Percentiles rank a stretch among this genome's conserved stretches.
phyloP scores from a whole-genome alignment of 2,888 invertebrate species.

The Nemotelus pantherinus region DNA sequence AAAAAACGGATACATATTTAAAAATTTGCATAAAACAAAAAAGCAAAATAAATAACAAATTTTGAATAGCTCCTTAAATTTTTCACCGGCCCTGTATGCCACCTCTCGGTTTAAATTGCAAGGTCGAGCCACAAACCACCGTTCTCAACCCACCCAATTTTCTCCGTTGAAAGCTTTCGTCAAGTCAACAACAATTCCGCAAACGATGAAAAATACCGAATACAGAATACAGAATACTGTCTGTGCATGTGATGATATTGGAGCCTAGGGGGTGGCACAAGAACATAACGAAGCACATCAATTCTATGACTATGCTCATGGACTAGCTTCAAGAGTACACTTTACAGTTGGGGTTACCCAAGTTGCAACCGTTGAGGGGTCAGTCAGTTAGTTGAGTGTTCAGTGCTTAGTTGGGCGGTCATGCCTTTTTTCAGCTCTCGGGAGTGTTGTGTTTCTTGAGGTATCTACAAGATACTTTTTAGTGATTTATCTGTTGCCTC shows the following conservation, averaged over 20 bases:
- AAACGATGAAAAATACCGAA: not conserved
- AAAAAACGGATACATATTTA: too few relatives aligned
- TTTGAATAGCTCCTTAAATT: not conserved
- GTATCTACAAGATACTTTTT: constrained; percentile 26
- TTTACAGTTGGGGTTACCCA: constrained; percentile 34
- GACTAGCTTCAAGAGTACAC: not conserved
- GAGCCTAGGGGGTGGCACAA: not conserved
- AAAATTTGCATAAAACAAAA: not conserved
- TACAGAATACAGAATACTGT: not conserved
- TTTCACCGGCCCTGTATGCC: constrained; percentile 6
- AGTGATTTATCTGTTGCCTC: constrained; percentile 12
- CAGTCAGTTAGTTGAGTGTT: constrained; percentile 36
- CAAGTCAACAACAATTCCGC: constrained; percentile 25
- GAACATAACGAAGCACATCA: constrained; percentile 36
- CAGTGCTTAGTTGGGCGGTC: constrained; percentile 42
- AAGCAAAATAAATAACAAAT: not conserved
- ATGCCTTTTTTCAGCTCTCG: constrained; percentile 25
- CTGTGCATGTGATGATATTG: not conserved
- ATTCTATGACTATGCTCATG: constrained; percentile 31
- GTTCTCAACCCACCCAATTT: constrained; percentile 5
- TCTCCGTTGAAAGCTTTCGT: constrained; percentile 40
- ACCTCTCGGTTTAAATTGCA: not conserved
- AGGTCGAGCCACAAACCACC: not conserved
- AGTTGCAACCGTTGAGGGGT: constrained; percentile 21
- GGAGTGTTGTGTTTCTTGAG: constrained; percentile 43